Conservation (phyloP, 2,888 invertebrate genomes). For the Frankliniella intonsa region DNA sequence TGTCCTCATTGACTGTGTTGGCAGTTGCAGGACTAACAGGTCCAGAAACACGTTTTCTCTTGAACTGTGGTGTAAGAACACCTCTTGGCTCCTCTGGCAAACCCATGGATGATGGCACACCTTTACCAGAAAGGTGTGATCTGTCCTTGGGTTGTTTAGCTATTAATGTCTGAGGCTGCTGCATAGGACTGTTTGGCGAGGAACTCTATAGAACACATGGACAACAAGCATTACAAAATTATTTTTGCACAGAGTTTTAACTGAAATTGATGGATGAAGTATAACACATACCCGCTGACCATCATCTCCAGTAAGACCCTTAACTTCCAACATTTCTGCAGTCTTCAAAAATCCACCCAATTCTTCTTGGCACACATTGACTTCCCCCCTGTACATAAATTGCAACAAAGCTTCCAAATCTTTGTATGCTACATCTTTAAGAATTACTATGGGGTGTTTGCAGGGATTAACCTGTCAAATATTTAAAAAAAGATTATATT, state of each 20-base stretch:
- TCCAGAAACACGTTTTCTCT: slow-evolving; percentile 14
- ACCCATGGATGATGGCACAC: background rate
- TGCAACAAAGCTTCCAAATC: slow-evolving; percentile 41
- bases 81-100: background rate
- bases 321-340: slow-evolving; percentile 42
- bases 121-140: background rate
- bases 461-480: slow-evolving; percentile 41
- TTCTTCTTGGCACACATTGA: slow-evolving; percentile 43
- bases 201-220: background rate
- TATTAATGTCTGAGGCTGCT: background rate
- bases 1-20: background rate
- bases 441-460: slow-evolving; percentile 43
- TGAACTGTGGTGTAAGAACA: background rate
- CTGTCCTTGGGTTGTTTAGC: background rate
- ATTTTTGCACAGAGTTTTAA: too few species aligned
- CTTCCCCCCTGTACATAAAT: slow-evolving; percentile 43
- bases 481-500: background rate
- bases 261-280: too few species aligned
- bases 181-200: background rate
- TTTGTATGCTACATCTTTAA: slow-evolving; percentile 42
- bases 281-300: slow-evolving; percentile 33
- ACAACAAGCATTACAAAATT: background rate
- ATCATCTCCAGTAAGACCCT: slow-evolving; percentile 42
- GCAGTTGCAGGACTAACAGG: slow-evolving; percentile 5
- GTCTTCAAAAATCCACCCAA: slow-evolving; percentile 41